Conservation (phyloP, 1,140 invertebrate genomes). For the Sminthurinus signatus region DNA sequence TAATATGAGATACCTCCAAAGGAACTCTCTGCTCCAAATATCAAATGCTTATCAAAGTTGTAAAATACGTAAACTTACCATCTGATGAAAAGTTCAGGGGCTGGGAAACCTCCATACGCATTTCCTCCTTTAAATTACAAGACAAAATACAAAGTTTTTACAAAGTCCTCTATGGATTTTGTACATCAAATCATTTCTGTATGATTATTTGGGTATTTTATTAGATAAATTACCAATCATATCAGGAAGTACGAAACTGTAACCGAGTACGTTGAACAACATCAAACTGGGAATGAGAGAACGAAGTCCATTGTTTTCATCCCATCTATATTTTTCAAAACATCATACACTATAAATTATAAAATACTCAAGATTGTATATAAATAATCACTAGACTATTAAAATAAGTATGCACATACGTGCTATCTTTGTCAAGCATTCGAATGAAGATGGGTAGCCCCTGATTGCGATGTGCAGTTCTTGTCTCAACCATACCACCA, state of each 20-base stretch:
- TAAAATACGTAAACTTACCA: too few relatives aligned
- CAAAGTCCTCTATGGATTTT: too few relatives aligned
- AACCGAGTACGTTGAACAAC: conserved; percentile 42
- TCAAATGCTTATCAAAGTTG: too few relatives aligned
- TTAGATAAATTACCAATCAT: conserved; percentile 73
- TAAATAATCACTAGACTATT: too few relatives aligned
- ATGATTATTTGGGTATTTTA: too few relatives aligned
- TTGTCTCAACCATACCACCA: conserved; percentile 45
- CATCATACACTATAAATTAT: too few relatives aligned
- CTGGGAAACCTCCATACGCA: conserved; percentile 51
- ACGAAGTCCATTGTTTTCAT: conserved; percentile 63
- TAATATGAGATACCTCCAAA: too few relatives aligned
- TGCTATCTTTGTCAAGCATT: conserved; percentile 81
- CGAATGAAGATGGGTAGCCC: conserved; percentile 64
- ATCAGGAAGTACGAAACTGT: conserved; percentile 72
- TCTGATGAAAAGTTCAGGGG: conserved; percentile 75
- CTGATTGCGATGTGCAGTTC: conserved; percentile 49
- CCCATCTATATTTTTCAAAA: conserved; percentile 66
- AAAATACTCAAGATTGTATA: too few relatives aligned
- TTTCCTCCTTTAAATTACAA: too few relatives aligned
- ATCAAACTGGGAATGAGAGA: conserved; percentile 73
- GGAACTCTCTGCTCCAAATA: too few relatives aligned
- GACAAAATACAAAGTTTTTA: too few relatives aligned
- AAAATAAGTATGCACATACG: conserved; percentile 44
- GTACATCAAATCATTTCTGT: too few relatives aligned